Evolutionary conservation across 2,888 invertebrate species (phyloP).

Genomic region (Neelides folsomi): DNA sequence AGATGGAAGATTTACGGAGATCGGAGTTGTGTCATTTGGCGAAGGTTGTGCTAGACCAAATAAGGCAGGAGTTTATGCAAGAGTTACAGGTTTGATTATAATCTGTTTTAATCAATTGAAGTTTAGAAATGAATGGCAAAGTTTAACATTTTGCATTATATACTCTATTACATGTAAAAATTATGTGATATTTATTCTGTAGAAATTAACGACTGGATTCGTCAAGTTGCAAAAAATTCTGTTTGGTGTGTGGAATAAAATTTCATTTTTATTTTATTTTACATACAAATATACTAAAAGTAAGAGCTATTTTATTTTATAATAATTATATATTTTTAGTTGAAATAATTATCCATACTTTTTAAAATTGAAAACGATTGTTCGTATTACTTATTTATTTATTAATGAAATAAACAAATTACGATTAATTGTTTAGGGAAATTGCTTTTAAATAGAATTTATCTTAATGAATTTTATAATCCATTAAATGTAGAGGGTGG

Average conservation of each 20-base stretch:
- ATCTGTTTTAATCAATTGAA: background rate
- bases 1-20: conserved; percentile 16
- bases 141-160: background rate
- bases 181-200: background rate
- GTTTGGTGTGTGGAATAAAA: conserved; percentile 20
- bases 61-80: conserved; percentile 24
- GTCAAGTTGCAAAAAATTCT: conserved; percentile 16
- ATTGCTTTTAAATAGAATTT: too few relatives aligned
- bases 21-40: conserved; percentile 28
- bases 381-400: too few relatives aligned
- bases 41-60: conserved; percentile 22
- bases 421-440: too few relatives aligned
- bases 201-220: conserved; percentile 28
- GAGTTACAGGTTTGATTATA: conserved; percentile 15
- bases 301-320: too few relatives aligned
- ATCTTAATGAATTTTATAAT: too few relatives aligned
- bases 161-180: background rate
- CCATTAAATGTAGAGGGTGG: too few relatives aligned
- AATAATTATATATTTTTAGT: too few relatives aligned
- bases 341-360: too few relatives aligned
- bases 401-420: too few relatives aligned
- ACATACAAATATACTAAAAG: too few relatives aligned
- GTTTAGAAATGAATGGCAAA: background rate
- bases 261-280: too few relatives aligned
- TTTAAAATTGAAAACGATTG: too few relatives aligned